Evolutionary conservation across 2,113 vertebrate genomes (phyloP).

Genomic region (Heterotis niloticus): DNA sequence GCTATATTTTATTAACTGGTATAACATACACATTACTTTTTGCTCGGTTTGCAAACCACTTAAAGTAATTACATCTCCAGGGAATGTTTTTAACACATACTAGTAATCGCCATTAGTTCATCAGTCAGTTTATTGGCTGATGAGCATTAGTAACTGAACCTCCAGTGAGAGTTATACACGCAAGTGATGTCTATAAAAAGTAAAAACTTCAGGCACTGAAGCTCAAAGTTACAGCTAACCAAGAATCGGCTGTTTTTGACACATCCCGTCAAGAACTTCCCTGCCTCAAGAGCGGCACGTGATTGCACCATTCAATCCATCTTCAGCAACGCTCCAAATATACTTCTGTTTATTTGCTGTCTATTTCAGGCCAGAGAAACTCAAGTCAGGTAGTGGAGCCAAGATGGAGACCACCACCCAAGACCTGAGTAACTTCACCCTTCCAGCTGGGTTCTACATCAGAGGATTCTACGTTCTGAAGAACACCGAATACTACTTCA

Average conservation of each 20-base stretch:
- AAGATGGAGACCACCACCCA: conserved; percentile 14
- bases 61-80: conserved; percentile 12
- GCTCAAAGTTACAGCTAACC: not conserved
- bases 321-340: not conserved
- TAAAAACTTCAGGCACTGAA: not conserved
- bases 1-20: too few relatives aligned
- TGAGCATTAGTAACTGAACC: not conserved
- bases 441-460: conserved; percentile 29
- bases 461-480: conserved; percentile 27
- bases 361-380: not conserved
- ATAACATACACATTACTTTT: not conserved
- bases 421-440: conserved; percentile 28
- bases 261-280: too few relatives aligned
- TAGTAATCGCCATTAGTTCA: not conserved
- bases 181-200: not conserved
- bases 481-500: conserved; percentile 25
- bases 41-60: not conserved
- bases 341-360: not conserved
- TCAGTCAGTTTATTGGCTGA: conserved; percentile 7
- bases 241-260: not conserved
- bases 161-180: not conserved
- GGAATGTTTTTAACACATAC: not conserved
- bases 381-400: not conserved
- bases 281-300: too few relatives aligned
- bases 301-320: not conserved